phyloP scores from a whole-genome alignment of 2,888 invertebrate genomes.

The Pelosia muscerda region DNA sequence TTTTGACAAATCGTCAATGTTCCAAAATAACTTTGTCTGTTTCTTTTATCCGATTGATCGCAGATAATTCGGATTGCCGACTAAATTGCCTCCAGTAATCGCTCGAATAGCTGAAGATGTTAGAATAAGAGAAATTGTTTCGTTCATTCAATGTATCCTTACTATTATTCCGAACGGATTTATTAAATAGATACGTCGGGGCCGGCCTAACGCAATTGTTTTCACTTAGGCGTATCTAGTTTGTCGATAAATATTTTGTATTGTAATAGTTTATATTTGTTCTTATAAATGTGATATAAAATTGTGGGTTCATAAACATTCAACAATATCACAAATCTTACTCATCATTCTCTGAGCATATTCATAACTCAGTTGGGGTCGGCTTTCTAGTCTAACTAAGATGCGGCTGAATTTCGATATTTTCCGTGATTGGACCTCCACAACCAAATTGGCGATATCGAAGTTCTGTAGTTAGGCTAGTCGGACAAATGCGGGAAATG shows the following conservation, averaged over 20 bases:
- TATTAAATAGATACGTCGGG: conserved; percentile 9
- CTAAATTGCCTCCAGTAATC: conserved; percentile 68
- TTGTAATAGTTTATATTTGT: neutral
- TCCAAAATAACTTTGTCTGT: conserved; percentile 69
- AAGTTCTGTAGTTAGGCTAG: too few relatives aligned
- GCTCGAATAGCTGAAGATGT: conserved; percentile 45
- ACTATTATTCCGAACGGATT: conserved; percentile 9
- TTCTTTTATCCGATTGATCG: conserved; percentile 81
- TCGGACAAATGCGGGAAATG: too few relatives aligned
- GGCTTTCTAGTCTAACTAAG: too few relatives aligned
- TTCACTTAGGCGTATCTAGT: conserved; percentile 5
- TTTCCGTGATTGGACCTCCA: too few relatives aligned
- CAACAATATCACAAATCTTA: too few relatives aligned
- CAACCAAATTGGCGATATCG: too few relatives aligned
- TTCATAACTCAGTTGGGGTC: too few relatives aligned
- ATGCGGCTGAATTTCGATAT: too few relatives aligned
- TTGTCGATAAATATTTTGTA: neutral
- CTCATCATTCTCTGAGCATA: too few relatives aligned
- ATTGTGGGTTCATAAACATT: neutral
- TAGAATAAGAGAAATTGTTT: conserved; percentile 35
- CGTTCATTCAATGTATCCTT: conserved; percentile 20
- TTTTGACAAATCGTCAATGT: conserved; percentile 72
- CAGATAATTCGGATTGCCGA: conserved; percentile 75
- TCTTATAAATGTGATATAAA: neutral
- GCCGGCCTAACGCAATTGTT: conserved; percentile 14